These are phyloP conservation scores for Delichon dasypus DNA, from an alignment of 2,797 vertebrate species.

Conservation along the genomic window DNA sequence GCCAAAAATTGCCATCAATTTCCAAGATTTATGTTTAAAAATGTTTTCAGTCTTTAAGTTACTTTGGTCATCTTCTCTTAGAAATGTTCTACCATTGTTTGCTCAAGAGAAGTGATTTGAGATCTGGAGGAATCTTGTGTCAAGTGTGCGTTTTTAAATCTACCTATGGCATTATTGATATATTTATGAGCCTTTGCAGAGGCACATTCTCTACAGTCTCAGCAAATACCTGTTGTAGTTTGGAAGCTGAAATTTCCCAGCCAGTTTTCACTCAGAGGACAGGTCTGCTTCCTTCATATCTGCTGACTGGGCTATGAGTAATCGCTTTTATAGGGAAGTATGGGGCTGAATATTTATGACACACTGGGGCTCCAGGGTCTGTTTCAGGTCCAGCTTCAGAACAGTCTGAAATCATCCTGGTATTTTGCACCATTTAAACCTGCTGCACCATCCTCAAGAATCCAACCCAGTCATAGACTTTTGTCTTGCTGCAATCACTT, in stretches of 20 bases:
- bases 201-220: not conserved
- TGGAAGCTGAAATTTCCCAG: not conserved
- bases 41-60: not conserved
- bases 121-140: not conserved
- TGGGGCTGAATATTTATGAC: fast-evolving
- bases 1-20: not conserved
- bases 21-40: not conserved
- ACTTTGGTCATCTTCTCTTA: not conserved
- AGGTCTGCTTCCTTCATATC: not conserved
- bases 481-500: not conserved
- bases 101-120: not conserved
- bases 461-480: not conserved
- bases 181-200: not conserved
- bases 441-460: not conserved
- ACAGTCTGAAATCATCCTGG: not conserved
- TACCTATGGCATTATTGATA: not conserved
- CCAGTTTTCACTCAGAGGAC: not conserved
- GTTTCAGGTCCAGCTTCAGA: not conserved
- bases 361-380: not conserved
- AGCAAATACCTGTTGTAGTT: not conserved
- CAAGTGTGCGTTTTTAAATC: not conserved
- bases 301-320: not conserved
- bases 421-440: not conserved
- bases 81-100: not conserved
- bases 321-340: not conserved